Evolutionary conservation across 2,113 vertebrate species (phyloP).

Genomic region (Pristiophorus japonicus): DNA sequence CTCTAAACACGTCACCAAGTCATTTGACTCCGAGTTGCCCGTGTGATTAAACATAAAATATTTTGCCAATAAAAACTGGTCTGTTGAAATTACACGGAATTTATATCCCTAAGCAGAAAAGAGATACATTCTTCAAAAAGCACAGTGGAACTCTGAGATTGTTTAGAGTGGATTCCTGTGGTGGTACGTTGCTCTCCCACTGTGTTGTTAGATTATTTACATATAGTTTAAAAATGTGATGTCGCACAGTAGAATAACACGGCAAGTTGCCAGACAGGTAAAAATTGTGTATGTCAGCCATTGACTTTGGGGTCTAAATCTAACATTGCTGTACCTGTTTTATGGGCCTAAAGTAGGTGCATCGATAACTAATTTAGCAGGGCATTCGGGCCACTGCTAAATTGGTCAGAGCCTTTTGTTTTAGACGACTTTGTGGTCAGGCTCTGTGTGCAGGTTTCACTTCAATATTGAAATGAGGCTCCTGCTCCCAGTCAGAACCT

Average conservation of each 20-base stretch:
- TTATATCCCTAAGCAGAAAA: background rate
- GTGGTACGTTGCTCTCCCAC: conserved; percentile 1
- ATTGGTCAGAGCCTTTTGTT: too few species aligned
- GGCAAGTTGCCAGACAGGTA: background rate
- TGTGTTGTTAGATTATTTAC: background rate
- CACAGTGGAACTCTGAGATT: background rate
- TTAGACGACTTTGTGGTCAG: background rate
- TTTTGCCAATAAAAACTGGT: background rate
- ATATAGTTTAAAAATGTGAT: background rate
- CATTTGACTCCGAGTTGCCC: background rate
- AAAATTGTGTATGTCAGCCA: background rate
- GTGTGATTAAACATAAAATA: conserved; percentile 12
- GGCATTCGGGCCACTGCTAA: background rate
- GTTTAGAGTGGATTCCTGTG: conserved; percentile 5
- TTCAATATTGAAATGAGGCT: background rate
- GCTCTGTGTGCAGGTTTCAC: too few species aligned
- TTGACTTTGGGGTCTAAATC: background rate
- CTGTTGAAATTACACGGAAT: background rate
- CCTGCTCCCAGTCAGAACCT: background rate
- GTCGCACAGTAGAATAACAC: background rate
- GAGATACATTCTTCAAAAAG: conserved; percentile 1
- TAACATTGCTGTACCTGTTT: background rate
- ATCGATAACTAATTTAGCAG: background rate
- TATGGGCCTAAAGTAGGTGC: background rate
- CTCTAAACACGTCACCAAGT: background rate